Conservation (phyloP, 2,888 invertebrate genomes). For the Amiota minor region DNA sequence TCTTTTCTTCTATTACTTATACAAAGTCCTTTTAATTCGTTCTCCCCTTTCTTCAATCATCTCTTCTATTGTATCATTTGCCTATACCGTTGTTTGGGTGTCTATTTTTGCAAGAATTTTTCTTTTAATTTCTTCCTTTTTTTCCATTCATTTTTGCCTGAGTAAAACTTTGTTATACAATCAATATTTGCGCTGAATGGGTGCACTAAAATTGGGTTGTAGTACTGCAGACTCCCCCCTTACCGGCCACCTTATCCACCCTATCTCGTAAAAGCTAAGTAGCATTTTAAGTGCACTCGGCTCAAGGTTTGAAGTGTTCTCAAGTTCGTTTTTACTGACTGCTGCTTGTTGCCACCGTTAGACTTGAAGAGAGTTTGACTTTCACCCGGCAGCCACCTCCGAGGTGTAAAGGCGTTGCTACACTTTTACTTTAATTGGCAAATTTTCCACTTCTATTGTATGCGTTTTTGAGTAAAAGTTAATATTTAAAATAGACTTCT, state of each 20-base stretch:
- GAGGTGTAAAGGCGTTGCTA: constrained; percentile 50
- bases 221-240: background rate
- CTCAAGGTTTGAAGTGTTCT: constrained; percentile 20
- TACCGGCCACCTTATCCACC: constrained; percentile 12
- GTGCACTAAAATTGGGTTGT: background rate
- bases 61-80: background rate
- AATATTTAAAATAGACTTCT: constrained; percentile 57
- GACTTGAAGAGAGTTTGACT: constrained; percentile 26
- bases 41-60: background rate
- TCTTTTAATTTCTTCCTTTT: constrained; percentile 7
- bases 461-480: constrained; percentile 60
- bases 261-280: constrained; percentile 12
- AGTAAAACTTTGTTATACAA: constrained; percentile 60
- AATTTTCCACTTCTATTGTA: constrained; percentile 14
- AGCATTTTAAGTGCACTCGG: constrained; percentile 25
- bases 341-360: constrained; percentile 3
- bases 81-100: background rate
- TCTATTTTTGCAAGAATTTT: background rate
- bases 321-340: constrained; percentile 12
- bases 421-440: constrained; percentile 62
- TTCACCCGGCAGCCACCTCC: background rate
- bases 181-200: constrained; percentile 57
- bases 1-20: background rate
- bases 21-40: background rate
- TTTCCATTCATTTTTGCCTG: constrained; percentile 35